Percentiles rank a stretch among this genome's conserved stretches.
phyloP scores from a whole-genome alignment of 2,888 invertebrate genomes.

The Tetropium fuscum region DNA sequence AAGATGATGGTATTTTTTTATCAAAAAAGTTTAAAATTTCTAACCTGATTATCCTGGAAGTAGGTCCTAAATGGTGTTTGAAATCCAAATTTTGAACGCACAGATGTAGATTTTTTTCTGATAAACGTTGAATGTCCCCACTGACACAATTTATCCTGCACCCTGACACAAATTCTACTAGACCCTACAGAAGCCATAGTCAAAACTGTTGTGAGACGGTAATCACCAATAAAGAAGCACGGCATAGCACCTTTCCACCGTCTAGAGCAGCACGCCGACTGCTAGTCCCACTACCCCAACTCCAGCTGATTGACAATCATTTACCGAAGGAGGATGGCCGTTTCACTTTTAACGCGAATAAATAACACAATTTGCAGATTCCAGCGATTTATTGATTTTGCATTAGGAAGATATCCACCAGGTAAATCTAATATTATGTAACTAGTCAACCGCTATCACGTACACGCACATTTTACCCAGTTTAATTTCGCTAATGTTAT shows the following conservation, averaged over 20 bases:
- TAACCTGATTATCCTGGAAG: slow-evolving; percentile 38
- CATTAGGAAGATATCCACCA: slow-evolving; percentile 46
- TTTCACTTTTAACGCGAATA: slow-evolving; percentile 58
- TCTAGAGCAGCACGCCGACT: slow-evolving; percentile 34
- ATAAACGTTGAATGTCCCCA: slow-evolving; percentile 73
- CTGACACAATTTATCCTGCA: slow-evolving; percentile 85
- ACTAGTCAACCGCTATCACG: slow-evolving; percentile 13
- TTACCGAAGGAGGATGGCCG: slow-evolving; percentile 55
- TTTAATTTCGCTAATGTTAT: not conserved
- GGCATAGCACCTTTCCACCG: slow-evolving; percentile 50
- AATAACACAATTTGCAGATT: slow-evolving; percentile 52
- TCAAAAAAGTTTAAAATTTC: slow-evolving; percentile 2
- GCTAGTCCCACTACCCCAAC: slow-evolving; percentile 35
- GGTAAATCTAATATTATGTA: slow-evolving; percentile 48
- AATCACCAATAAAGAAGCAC: slow-evolving; percentile 32
- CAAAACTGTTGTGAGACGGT: slow-evolving; percentile 76
- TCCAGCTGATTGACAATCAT: slow-evolving; percentile 36
- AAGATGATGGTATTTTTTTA: not conserved
- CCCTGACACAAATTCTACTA: slow-evolving; percentile 85
- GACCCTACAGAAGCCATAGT: slow-evolving; percentile 88
- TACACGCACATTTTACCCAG: slow-evolving; percentile 11
- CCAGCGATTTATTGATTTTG: slow-evolving; percentile 26
- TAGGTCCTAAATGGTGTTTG: slow-evolving; percentile 61
- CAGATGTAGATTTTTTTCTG: slow-evolving; percentile 62
- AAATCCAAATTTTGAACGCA: slow-evolving; percentile 77